Conservation (phyloP, 2,113 vertebrate species). For the Phylloscopus trochiloides region DNA sequence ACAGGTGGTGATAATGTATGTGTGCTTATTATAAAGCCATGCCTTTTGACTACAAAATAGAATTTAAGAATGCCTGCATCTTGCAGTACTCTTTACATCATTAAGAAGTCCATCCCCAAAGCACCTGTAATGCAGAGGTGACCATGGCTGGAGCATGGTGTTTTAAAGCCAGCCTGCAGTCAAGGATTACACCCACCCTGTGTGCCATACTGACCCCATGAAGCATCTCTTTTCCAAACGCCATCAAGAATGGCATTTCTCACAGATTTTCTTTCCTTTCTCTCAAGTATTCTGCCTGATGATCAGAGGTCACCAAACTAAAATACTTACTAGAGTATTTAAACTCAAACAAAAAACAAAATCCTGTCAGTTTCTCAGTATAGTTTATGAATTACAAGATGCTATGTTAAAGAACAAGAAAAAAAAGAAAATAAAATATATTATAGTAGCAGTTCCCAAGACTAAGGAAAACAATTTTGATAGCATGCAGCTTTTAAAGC, state of each 20-base stretch:
- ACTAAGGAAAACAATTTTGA: neutral
- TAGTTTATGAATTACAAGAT: neutral
- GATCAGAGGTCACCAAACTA: neutral
- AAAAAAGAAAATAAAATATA: neutral
- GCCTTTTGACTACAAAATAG: neutral
- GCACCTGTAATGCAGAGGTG: neutral
- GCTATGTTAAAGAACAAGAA: neutral
- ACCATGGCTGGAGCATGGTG: neutral
- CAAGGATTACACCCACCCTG: conserved; percentile 1
- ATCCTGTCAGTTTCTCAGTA: neutral
- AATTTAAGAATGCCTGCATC: neutral
- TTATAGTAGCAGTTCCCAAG: neutral
- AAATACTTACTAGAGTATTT: neutral
- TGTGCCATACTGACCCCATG: neutral
- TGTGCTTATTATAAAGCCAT: neutral
- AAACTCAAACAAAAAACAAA: neutral
- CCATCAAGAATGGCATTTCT: conserved; percentile 14
- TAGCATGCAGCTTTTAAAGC: neutral
- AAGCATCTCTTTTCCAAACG: neutral
- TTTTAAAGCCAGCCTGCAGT: neutral
- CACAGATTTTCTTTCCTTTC: neutral
- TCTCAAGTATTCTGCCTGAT: conserved; percentile 20
- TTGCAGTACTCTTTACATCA: neutral
- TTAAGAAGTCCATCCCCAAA: neutral
- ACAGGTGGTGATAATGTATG: neutral